These are phyloP conservation scores for Setipinna tenuifilis DNA, from an alignment of 2,797 vertebrate genomes.

Conservation along the genomic window DNA sequence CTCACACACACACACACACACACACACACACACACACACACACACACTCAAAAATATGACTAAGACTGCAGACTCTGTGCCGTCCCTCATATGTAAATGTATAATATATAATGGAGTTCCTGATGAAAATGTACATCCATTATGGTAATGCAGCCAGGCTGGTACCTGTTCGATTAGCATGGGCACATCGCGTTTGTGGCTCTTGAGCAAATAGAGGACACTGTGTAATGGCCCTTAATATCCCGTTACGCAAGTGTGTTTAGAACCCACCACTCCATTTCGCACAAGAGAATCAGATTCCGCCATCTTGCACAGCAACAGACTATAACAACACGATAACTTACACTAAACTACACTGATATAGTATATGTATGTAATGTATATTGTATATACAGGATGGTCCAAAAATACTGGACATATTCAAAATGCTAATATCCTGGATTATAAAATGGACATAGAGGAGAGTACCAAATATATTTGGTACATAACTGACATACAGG, in stretches of 20 bases:
- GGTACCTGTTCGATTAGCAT: not conserved
- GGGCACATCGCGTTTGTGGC: not conserved
- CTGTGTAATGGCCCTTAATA: not conserved
- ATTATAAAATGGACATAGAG: too few species aligned
- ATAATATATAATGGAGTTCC: not conserved
- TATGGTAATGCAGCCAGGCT: not conserved
- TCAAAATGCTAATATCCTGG: too few species aligned
- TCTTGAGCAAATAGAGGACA: slow-evolving; percentile 16
- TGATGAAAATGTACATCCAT: not conserved
- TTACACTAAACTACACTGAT: too few species aligned
- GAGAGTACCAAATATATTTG: too few species aligned
- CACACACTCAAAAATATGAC: too few species aligned
- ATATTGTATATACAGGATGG: too few species aligned
- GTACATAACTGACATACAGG: too few species aligned
- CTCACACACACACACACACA: too few species aligned
- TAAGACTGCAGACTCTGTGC: too few species aligned
- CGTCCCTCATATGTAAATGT: not conserved
- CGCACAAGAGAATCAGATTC: not conserved
- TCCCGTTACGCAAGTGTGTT: not conserved
- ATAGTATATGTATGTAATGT: too few species aligned
- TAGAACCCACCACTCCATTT: not conserved
- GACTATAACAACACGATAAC: not conserved
- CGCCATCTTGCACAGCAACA: not conserved
- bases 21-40: too few species aligned
- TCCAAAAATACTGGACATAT: too few species aligned